Percentiles rank a stretch among this genome's conserved stretches.
Evolutionary conservation across 2,888 invertebrate genomes (phyloP).

Genomic region (Dolichomitus sp.): DNA sequence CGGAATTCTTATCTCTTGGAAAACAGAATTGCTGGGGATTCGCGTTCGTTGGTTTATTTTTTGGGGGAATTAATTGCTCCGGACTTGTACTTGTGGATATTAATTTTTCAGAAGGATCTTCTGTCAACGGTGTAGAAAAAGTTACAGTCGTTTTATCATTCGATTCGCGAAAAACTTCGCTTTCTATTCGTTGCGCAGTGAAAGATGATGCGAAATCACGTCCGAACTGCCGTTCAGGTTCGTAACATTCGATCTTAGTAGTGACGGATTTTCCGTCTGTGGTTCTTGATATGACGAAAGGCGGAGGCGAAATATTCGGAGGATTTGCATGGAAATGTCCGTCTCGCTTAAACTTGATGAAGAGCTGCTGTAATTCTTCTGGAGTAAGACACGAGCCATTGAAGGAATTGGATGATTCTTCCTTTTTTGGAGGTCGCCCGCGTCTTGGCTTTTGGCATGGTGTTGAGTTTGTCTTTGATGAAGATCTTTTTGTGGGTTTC

Average conservation of each 20-base stretch:
- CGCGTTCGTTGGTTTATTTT: neutral
- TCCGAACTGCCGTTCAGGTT: neutral
- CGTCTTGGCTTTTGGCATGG: neutral
- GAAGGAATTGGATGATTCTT: neutral
- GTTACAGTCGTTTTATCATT: conserved; percentile 20
- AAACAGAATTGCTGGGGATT: neutral
- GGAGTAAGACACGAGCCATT: conserved; percentile 24
- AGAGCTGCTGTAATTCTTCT: conserved; percentile 36
- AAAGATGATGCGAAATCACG: neutral
- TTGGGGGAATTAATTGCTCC: neutral
- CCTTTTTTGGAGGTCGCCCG: neutral
- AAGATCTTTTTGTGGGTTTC: neutral
- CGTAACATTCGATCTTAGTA: conserved; percentile 34
- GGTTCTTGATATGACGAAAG: conserved; percentile 13
- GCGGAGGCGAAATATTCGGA: neutral
- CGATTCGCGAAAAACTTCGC: neutral
- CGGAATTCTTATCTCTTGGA: neutral
- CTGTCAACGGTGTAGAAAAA: conserved; percentile 32
- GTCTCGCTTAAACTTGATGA: conserved; percentile 33
- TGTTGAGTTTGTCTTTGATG: neutral
- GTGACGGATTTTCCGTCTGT: conserved; percentile 20
- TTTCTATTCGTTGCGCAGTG: neutral
- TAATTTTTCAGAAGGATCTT: conserved; percentile 16
- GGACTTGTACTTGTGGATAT: neutral
- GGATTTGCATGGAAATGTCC: conserved; percentile 37